phyloP scores from a whole-genome alignment of 2,888 invertebrate genomes.

The Sinopyrophorus schimmeli region DNA sequence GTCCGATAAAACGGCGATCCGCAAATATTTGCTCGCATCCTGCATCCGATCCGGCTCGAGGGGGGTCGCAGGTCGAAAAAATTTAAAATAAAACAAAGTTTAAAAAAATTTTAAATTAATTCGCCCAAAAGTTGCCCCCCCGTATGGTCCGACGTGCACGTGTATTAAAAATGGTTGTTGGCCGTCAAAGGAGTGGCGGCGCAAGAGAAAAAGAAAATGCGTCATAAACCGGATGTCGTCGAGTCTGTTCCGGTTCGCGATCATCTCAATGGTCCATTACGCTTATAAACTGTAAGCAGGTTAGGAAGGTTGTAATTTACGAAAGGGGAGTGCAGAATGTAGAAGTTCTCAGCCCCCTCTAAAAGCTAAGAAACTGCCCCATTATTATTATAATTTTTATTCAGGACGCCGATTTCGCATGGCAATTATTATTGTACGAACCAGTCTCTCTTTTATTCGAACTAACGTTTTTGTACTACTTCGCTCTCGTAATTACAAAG shows the following conservation, averaged over 20 bases:
- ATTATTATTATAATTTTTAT: slow-evolving; percentile 39
- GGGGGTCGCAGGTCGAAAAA: no score
- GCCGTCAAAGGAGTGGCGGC: slow-evolving; percentile 28
- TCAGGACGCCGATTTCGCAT: slow-evolving; percentile 37
- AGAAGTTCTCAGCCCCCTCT: slow-evolving; percentile 35
- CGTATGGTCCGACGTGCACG: no score
- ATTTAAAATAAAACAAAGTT: no score
- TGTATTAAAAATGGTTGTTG: slow-evolving; percentile 28
- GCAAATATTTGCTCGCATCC: no score
- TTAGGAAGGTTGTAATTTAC: slow-evolving; percentile 30
- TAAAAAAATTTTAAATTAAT: no score
- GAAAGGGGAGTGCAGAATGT: slow-evolving; percentile 34
- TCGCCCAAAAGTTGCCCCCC: no score
- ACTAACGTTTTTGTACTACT: slow-evolving; percentile 29
- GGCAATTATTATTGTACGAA: slow-evolving; percentile 37
- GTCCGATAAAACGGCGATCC: no score
- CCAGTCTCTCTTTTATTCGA: slow-evolving; percentile 23
- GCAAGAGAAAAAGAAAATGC: slow-evolving; percentile 25
- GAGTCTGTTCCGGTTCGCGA: slow-evolving; percentile 50
- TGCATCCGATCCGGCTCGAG: no score
- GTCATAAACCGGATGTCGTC: slow-evolving; percentile 50
- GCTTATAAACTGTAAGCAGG: slow-evolving; percentile 31
- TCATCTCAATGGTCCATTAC: slow-evolving; percentile 49
- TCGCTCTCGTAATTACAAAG: slow-evolving; percentile 26
- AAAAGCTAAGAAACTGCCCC: slow-evolving; percentile 37